Evolutionary conservation across 2,113 vertebrate genomes (phyloP).

Genomic region (Tyto alba): DNA sequence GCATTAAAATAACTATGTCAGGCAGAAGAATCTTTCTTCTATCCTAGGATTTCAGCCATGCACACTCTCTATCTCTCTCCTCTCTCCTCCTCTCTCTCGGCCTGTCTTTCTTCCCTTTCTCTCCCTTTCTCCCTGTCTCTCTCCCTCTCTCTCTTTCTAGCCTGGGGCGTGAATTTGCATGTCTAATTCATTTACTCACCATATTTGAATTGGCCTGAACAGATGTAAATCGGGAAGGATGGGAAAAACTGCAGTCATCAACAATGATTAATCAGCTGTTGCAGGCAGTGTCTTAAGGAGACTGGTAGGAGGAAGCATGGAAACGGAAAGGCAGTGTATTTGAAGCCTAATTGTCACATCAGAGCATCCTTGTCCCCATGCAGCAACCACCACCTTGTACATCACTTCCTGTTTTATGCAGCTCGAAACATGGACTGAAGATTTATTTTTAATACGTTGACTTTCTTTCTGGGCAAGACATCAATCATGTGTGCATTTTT

Average conservation of each 20-base stretch:
- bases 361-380: slow-evolving; percentile 83
- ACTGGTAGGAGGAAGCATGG: slow-evolving; percentile 87
- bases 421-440: slow-evolving; percentile 81
- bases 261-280: slow-evolving; percentile 90
- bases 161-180: slow-evolving; percentile 69
- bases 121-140: slow-evolving; percentile 12
- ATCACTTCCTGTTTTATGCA: slow-evolving; percentile 83
- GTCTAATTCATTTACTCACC: slow-evolving; percentile 75
- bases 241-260: slow-evolving; percentile 86
- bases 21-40: slow-evolving; percentile 82
- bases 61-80: slow-evolving; percentile 48
- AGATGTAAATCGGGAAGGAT: slow-evolving; percentile 85
- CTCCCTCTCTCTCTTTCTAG: slow-evolving; percentile 65
- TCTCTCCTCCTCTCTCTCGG: background rate
- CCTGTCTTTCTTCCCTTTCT: slow-evolving; percentile 53
- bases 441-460: slow-evolving; percentile 88
- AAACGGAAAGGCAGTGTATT: slow-evolving; percentile 83
- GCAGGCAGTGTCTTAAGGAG: slow-evolving; percentile 87
- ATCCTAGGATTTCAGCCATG: slow-evolving; percentile 87
- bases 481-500: slow-evolving; percentile 81
- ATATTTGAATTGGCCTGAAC: slow-evolving; percentile 87
- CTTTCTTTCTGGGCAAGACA: slow-evolving; percentile 87
- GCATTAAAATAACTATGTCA: slow-evolving; percentile 82
- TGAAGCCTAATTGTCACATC: slow-evolving; percentile 84
- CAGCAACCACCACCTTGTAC: slow-evolving; percentile 76